Evolutionary conservation across 2,888 invertebrate species (phyloP), one percentile per base, ranked within the genome.

Genomic region (Ganaspis brasiliensis): DNA sequence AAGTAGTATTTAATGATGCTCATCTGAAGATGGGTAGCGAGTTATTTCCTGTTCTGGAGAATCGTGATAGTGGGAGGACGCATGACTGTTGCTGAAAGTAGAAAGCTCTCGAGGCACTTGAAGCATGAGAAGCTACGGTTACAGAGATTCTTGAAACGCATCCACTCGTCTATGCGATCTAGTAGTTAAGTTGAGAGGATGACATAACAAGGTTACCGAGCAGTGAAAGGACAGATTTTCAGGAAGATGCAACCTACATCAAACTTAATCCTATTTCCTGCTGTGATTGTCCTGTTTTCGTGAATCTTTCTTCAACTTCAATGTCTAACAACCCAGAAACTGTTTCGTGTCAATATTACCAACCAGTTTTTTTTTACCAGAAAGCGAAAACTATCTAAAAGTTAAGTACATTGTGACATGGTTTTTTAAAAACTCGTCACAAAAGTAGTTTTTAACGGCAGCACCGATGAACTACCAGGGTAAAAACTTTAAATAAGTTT

Each of bases 131-230:
- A 1, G 12, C 10, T 21, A 19, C 35, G 56, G 26, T 26, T 12
- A n/a, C 26, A 57, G 63, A 67, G 81, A 83, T 83, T 79, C 77
- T 73, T 73, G 74, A 78, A 83, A 84, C 79, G 75, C 77, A 79
- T 56, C 73, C 67, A 40, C 67, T 72, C 72, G 55, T 57, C 67
- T 81, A 81, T 73, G 78, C 83, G 82, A 83, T 86, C 83, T 79
- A 72, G 83, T 77, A 86, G 87, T 85, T 87, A 86, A 87, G 83
- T 86, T 85, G 87, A 88, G 85, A 84, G 84, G 88, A 80, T 86
- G 86, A 83, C 81, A 81, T 88, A 88, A 88, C 84, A 79, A 87
- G 85, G 84, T 88, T 88, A 88, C 75, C 71, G 77, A 85, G 87
- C 84, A 87, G 86, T 85, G 85, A 81, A 81, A 83, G 83, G 79